Conservation (phyloP, 2,113 vertebrate species). For the Phaethornis superciliosus region DNA sequence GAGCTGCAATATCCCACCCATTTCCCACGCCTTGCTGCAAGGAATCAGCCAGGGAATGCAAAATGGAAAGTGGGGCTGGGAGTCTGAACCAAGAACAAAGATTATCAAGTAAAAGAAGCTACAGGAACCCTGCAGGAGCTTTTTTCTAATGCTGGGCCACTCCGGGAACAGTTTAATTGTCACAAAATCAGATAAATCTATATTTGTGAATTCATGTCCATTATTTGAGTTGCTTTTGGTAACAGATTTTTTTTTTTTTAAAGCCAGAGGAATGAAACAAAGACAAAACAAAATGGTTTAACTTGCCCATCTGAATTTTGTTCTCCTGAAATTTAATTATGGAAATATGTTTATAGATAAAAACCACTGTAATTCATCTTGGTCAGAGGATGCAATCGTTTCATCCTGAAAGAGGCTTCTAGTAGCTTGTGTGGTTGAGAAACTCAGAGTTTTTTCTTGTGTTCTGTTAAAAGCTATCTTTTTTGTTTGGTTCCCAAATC, state of each 20-base stretch:
- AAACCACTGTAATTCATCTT: background rate
- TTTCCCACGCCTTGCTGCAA: background rate
- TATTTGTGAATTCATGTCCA: background rate
- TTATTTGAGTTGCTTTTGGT: background rate
- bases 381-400: background rate
- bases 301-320: background rate
- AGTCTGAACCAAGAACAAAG: fast-evolving
- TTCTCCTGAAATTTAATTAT: background rate
- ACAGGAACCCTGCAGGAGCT: background rate
- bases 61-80: background rate
- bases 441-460: background rate
- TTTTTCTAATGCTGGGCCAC: background rate
- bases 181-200: background rate
- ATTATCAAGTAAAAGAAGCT: background rate
- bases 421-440: background rate
- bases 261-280: background rate
- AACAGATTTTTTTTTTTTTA: background rate
- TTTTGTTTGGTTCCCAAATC: constrained; percentile 5
- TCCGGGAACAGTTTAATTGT: background rate
- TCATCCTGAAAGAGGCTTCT: background rate
- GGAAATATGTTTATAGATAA: background rate
- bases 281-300: background rate
- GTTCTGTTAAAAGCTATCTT: background rate
- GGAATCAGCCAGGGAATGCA: background rate
- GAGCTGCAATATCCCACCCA: background rate